Evolutionary conservation across 2,797 vertebrate species (phyloP), one percentile per base, ranked within the genome.

Genomic region (Xenops minutus): DNA sequence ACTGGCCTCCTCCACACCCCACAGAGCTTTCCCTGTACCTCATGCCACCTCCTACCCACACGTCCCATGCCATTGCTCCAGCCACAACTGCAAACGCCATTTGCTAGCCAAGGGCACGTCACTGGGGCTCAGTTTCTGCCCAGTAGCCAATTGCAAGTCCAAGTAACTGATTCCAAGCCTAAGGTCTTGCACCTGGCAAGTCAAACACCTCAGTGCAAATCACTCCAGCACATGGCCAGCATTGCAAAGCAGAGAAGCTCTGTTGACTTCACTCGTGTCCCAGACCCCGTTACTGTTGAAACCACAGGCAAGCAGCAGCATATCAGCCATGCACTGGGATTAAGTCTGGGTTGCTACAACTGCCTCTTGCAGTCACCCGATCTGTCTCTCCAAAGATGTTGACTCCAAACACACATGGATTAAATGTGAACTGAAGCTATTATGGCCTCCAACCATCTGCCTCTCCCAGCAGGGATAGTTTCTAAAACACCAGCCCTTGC

Each of bases 361-460:
- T 66, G 89, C 73, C 89, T 78, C 71, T 61, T 19, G n/a, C 72
- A 75, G 91, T 85, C 93, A 96, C 82, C 46, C 30, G 22, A 95
- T 96, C 94, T 48, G 64, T 46, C 68, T 85, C 82, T 93, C 89
- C 94, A 91, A 92, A 82, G 95, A 92, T 88, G 88, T 36, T 71
- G 93, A 92, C 79, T 96, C 91, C 95, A 96, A 94, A 91, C 64
- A 80, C 64, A 61, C 94, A 88, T 64, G 79, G 95, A 96, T 96
- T 96, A 96, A 96, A 91, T 67, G 82, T 61, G 94, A 88, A 93
- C 84, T 74, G 89, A 89, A 95, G 78, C 93, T 95, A 71, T 80
- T 85, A 93, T 29, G 75, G 93, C 82, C 91, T 88, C 87, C 91
- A 95, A 93, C 94, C 95, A 95, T 94, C 96, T 96, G 95, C 96